phyloP scores from a whole-genome alignment of 2,113 vertebrate genomes.

The Protobothrops flavoviridis region DNA sequence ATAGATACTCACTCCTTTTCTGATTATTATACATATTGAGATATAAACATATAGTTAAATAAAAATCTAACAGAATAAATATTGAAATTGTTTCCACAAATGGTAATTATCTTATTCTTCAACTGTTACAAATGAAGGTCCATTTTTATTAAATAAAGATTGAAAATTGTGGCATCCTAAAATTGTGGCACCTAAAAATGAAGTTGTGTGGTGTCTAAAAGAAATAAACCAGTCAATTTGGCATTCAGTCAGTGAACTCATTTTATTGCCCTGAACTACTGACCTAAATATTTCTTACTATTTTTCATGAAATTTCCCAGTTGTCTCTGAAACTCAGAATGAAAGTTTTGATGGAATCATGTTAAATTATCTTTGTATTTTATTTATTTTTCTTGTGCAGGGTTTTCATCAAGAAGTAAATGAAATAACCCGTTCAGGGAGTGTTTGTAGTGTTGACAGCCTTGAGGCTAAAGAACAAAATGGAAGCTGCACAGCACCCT shows the following conservation, averaged over 20 bases:
- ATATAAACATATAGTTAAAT: constrained; percentile 7
- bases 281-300: constrained; percentile 14
- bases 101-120: not conserved
- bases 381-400: constrained; percentile 68
- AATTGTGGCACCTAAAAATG: not conserved
- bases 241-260: not conserved
- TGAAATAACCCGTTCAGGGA: constrained; percentile 76
- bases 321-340: constrained; percentile 16
- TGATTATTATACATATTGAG: constrained; percentile 9
- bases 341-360: not conserved
- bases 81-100: not conserved
- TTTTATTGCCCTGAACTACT: not conserved
- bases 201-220: not conserved
- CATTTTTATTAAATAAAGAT: not conserved
- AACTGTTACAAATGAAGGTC: too few relatives aligned
- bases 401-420: constrained; percentile 74
- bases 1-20: constrained; percentile 33
- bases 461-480: constrained; percentile 78
- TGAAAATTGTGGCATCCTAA: not conserved
- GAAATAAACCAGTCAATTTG: not conserved
- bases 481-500: constrained; percentile 51
- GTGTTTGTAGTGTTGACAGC: constrained; percentile 86
- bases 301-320: not conserved
- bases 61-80: constrained; percentile 8
- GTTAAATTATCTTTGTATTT: constrained; percentile 10